Percentiles rank a stretch among this genome's conserved stretches.
Evolutionary conservation across 2,888 invertebrate genomes (phyloP).

Genomic region (Drosophila mettleri): DNA sequence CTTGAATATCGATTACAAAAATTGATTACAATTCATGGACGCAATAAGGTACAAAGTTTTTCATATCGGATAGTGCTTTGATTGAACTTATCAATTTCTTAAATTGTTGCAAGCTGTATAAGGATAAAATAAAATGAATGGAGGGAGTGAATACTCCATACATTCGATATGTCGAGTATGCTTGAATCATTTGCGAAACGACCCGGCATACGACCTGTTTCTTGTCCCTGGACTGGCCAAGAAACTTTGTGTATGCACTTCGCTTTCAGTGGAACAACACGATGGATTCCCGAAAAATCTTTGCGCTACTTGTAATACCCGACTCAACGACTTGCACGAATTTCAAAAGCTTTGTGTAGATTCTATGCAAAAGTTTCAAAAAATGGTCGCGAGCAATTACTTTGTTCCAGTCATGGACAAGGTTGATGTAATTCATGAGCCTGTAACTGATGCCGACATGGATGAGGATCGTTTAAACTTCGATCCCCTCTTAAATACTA

Average conservation of each 20-base stretch:
- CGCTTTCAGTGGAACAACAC: constrained; percentile 77
- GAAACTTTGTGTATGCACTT: constrained; percentile 80
- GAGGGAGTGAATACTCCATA: constrained; percentile 56
- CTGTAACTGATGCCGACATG: constrained; percentile 47
- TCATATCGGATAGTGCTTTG: constrained; percentile 24
- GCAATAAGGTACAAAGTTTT: constrained; percentile 53
- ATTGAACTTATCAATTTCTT: constrained; percentile 9
- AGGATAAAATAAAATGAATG: constrained; percentile 55
- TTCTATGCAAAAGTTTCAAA: constrained; percentile 78
- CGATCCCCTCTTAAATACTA: constrained; percentile 50
- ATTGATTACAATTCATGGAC: constrained; percentile 39
- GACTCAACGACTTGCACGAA: constrained; percentile 76
- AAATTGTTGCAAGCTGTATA: constrained; percentile 1
- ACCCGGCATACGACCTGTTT: constrained; percentile 72
- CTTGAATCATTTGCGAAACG: constrained; percentile 67
- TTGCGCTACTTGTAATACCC: constrained; percentile 71
- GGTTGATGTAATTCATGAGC: constrained; percentile 61
- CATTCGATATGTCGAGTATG: constrained; percentile 82
- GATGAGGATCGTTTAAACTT: constrained; percentile 71
- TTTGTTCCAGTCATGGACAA: constrained; percentile 42
- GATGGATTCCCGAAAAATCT: constrained; percentile 82
- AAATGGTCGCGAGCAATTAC: constrained; percentile 60
- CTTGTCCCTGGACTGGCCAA: constrained; percentile 77
- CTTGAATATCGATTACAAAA: constrained; percentile 34
- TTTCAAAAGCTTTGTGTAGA: constrained; percentile 80